Evolutionary conservation across 2,113 vertebrate species (phyloP), one percentile per base, ranked within the genome.

Genomic region (Haemorhous mexicanus): DNA sequence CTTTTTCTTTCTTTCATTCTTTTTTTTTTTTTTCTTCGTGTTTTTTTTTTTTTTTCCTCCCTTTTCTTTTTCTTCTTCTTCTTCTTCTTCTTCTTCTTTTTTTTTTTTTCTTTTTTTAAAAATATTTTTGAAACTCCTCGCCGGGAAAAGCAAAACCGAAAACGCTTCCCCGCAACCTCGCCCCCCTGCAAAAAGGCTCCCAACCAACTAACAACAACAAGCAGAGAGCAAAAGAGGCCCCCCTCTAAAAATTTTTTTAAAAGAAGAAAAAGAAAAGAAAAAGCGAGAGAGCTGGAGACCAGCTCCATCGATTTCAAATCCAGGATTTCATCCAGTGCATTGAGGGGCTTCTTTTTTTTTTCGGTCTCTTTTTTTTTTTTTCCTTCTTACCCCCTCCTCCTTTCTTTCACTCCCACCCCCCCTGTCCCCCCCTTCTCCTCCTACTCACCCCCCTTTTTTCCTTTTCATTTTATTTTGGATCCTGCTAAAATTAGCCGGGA

Each of bases 401-500:
- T 82, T 53, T 53, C 17, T 32, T 53, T 53, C 17, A 53, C 52
- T 28, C 28, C 87, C 79, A 89, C 76, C 92, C 76, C 90, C 89
- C 89, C 90, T 12, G 28, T 32, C 52, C 52, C 53, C 53, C 53
- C 53, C 53, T 55, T 55, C 53, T 55, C 53, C 53, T 55, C 53
- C 53, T 55, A 32, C 53, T 55, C 53, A 55, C 53, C 53, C 53
- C 53, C 53, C 19, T 55, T 55, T 74, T n/a, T 52, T 55, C 62
- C 18, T 75, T 52, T 53, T 32, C 39, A 32, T 64, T 86, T 85
- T 69, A 59, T 94, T 95, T 87, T 68, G 87, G 84, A 89, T 94
- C 68, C 92, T 92, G 95, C 96, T 96, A 96, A 96, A 96, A 97
- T 95, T 94, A 97, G 95, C 96, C 69, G 80, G 84, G 95, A 93